Evolutionary conservation across 2,888 invertebrate species (phyloP), one percentile per base, ranked within the genome.

Genomic region (Falcaria lacertinaria): DNA sequence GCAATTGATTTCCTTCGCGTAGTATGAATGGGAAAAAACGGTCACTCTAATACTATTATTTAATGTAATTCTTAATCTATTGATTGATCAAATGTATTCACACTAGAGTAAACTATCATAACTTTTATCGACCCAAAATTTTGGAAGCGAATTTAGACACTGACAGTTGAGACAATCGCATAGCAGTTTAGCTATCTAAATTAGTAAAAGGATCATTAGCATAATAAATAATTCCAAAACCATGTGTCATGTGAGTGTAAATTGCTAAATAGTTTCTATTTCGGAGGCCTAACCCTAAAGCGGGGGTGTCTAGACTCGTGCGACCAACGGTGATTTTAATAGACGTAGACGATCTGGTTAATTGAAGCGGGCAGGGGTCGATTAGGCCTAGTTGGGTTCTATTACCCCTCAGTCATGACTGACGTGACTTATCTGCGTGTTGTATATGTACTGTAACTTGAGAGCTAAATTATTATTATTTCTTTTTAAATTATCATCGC

Each of bases 251-350:
- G n/a, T n/a, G 25, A 32, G 39, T 41, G 49, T 47, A 34, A 45
- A 50, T 43, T 41, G 40, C 15, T 42, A 32, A 42, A 33, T 40
- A 45, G 44, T 36, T 50, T 52, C 46, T 39, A 53, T 52, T 52
- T 47, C 41, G 28, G 45, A 39, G 25, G 36, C 34, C 42, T 47
- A 47, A 47, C 47, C 47, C 48, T 44, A 47, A 44, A 48, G 41
- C 34, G 44, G 50, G 43, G 52, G 57, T 55, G 53, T 54, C 51
- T 54, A 58, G 55, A 48, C 49, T 47, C 15, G 15, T 35, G 43
- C 22, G 41, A 43, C 39, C 44, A 40, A 40, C 54, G 47, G 54
- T 57, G 52, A 60, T 63, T 56, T 53, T 60, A 63, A 61, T 61
- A 51, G 62, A 57, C 60, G 49, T 51, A 39, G 42, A 41, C 36